Evolutionary conservation across 2,797 vertebrate genomes (phyloP).

Genomic region (Nyctalus aviator): DNA sequence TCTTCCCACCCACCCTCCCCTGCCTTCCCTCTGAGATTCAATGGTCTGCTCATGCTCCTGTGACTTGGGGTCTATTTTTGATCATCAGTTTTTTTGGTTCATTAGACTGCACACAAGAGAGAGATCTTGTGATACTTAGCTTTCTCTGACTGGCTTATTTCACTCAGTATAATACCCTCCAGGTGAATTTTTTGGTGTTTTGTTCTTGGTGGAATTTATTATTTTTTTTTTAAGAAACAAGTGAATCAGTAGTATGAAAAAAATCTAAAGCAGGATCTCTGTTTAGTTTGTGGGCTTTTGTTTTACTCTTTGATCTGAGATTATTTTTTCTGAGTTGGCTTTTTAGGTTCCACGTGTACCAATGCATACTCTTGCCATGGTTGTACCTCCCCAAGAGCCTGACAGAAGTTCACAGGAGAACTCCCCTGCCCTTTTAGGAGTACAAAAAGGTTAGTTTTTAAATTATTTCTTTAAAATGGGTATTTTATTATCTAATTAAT

Average conservation of each 20-base stretch:
- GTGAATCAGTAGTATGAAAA: conserved; percentile 14
- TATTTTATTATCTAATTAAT: conserved; percentile 46
- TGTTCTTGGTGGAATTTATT: too few relatives aligned
- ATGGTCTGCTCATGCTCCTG: too few relatives aligned
- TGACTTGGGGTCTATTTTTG: too few relatives aligned
- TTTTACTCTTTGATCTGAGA: conserved; percentile 75
- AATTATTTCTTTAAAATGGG: conserved; percentile 66
- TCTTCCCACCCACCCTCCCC: too few relatives aligned
- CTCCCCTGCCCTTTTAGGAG: conserved; percentile 91
- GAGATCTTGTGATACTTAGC: too few relatives aligned
- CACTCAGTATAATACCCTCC: too few relatives aligned
- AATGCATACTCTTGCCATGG: conserved; percentile 98
- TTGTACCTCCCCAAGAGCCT: conserved; percentile 99
- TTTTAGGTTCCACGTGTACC: conserved; percentile 98
- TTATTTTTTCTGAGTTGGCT: conserved; percentile 81
- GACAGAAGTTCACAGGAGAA: conserved; percentile 96
- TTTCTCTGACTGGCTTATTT: too few relatives aligned
- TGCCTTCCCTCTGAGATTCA: too few relatives aligned
- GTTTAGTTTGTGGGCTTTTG: conserved; percentile 14
- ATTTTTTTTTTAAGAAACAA: conserved; percentile 46
- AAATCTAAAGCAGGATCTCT: conserved; percentile 25
- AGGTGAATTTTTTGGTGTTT: background rate
- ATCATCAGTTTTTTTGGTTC: too few relatives aligned
- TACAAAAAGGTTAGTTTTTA: conserved; percentile 94
- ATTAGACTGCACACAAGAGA: too few relatives aligned